These are phyloP conservation scores for Nyctereutes procyonoides DNA, from an alignment of 2,113 vertebrate genomes.

Conservation along the genomic window DNA sequence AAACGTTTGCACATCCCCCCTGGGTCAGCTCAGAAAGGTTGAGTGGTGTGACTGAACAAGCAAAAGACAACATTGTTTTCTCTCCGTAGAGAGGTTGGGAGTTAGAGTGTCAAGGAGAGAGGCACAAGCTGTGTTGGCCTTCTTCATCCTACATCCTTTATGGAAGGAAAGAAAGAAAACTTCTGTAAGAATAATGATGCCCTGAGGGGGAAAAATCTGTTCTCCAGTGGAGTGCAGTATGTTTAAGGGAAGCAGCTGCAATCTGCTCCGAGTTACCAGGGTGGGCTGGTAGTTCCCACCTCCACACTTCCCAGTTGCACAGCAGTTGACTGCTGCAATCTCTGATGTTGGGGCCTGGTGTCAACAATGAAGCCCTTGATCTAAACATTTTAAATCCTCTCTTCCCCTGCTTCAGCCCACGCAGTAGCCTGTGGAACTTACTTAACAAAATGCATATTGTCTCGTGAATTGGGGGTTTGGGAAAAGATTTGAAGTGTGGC, in stretches of 20 bases:
- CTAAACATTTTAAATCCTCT: background rate
- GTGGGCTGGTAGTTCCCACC: background rate
- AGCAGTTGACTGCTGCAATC: background rate
- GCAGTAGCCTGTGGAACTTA: background rate
- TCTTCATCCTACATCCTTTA: background rate
- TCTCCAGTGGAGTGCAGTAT: rapidly evolving
- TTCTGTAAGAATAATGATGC: background rate
- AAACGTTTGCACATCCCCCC: background rate
- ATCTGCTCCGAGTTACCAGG: background rate
- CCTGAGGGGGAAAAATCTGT: slow-evolving; percentile 44
- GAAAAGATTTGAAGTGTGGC: background rate
- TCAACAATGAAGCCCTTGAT: background rate
- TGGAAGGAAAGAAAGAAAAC: background rate
- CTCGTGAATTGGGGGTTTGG: background rate
- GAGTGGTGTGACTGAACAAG: background rate
- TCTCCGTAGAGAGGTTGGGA: background rate
- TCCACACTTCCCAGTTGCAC: background rate
- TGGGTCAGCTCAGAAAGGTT: background rate
- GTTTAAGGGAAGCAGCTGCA: slow-evolving; percentile 27
- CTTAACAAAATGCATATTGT: background rate
- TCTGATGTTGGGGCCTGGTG: background rate
- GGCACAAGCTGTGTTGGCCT: background rate
- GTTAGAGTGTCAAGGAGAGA: background rate
- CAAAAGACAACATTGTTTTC: background rate
- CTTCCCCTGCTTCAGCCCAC: background rate